Percentiles rank a stretch among this genome's conserved stretches.
phyloP scores from a whole-genome alignment of 1,140 invertebrate genomes.

The Drosophila sechellia region DNA sequence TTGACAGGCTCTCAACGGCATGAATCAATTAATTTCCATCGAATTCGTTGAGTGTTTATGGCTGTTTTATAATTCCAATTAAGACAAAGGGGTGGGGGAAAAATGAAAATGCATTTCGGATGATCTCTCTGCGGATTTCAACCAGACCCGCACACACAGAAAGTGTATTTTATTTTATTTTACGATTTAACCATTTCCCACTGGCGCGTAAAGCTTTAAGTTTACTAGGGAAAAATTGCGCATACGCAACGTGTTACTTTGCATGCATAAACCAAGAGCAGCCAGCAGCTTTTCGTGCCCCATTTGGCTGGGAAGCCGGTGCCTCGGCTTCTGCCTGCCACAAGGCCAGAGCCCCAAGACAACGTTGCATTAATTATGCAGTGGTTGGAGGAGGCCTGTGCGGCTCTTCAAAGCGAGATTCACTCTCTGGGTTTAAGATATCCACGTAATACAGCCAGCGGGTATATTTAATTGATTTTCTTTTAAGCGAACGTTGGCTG shows the following conservation, averaged over 20 bases:
- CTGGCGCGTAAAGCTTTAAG: conserved; percentile 30
- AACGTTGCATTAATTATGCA: conserved; percentile 70
- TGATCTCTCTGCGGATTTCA: neutral
- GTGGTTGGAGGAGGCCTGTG: conserved; percentile 8
- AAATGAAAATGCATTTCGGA: conserved; percentile 18
- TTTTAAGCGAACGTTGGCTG: conserved; percentile 13
- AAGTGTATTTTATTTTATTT: conserved; percentile 7
- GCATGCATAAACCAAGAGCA: conserved; percentile 68
- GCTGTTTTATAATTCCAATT: conserved; percentile 66
- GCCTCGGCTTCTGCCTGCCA: neutral
- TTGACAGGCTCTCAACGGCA: conserved; percentile 72
- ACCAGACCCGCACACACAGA: neutral
- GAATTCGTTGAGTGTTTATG: conserved; percentile 66
- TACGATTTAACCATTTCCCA: conserved; percentile 3
- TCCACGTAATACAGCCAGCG: neutral
- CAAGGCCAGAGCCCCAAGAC: conserved; percentile 39
- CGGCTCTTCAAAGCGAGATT: conserved; percentile 6
- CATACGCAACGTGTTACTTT: conserved; percentile 72
- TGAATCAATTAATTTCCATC: conserved; percentile 77
- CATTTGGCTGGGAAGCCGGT: conserved; percentile 41
- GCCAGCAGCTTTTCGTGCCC: conserved; percentile 38
- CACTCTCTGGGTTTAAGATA: conserved; percentile 6
- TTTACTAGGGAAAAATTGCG: conserved; percentile 44
- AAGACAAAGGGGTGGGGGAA: conserved; percentile 35
- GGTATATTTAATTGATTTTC: conserved; percentile 41